These are phyloP conservation scores for Nannoperca australis DNA, from an alignment of 2,797 vertebrate species.

Conservation along the genomic window DNA sequence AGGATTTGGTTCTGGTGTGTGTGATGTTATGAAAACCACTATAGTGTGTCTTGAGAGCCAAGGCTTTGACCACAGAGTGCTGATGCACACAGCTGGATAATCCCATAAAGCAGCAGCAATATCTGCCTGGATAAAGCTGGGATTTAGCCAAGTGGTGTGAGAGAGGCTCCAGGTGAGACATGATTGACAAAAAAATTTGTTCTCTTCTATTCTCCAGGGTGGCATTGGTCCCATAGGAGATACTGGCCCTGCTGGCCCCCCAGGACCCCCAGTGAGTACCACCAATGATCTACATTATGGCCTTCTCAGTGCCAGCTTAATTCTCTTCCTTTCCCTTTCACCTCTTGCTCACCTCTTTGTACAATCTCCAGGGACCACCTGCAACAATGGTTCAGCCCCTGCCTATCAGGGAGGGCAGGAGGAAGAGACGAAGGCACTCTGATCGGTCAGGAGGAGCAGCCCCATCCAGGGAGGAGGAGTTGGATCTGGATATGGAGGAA, in stretches of 20 bases:
- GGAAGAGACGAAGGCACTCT: conserved; percentile 77
- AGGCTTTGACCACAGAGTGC: conserved; percentile 71
- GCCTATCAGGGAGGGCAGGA: conserved; percentile 81
- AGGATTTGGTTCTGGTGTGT: conserved; percentile 76
- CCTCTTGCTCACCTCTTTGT: conserved; percentile 26
- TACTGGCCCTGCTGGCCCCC: conserved; percentile 83
- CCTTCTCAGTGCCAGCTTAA: conserved; percentile 7
- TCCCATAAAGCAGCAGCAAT: conserved; percentile 71
- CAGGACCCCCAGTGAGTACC: conserved; percentile 86
- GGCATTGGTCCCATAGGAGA: conserved; percentile 86
- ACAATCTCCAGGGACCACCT: conserved; percentile 84
- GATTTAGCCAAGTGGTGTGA: conserved; percentile 59
- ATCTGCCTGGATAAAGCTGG: conserved; percentile 62
- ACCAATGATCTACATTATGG: conserved; percentile 24
- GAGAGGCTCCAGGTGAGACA: conserved; percentile 57
- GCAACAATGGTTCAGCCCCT: conserved; percentile 83
- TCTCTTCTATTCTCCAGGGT: conserved; percentile 80
- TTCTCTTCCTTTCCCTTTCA: conserved; percentile 15
- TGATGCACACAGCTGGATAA: conserved; percentile 80
- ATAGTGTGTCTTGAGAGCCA: conserved; percentile 69
- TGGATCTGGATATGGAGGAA: conserved; percentile 82
- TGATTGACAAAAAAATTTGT: conserved; percentile 66
- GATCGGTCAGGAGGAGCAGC: conserved; percentile 37
- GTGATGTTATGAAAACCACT: conserved; percentile 72
- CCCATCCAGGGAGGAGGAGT: conserved; percentile 53